phyloP scores from a whole-genome alignment of 2,797 vertebrate genomes.

The Nyctalus aviator region DNA sequence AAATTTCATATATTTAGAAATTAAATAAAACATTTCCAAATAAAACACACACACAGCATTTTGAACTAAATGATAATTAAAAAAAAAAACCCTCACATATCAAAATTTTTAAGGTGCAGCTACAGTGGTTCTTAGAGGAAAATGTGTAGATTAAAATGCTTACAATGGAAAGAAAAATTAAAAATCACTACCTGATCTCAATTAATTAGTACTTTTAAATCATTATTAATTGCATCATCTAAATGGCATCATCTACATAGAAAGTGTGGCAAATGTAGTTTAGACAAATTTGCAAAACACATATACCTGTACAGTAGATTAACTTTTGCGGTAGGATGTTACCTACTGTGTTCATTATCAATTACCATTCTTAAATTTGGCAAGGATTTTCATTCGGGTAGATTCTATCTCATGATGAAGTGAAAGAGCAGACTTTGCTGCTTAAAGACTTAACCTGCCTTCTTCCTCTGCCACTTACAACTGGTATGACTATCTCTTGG shows the following conservation, averaged over 20 bases:
- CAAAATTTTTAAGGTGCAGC: not conserved
- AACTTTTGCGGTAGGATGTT: not conserved
- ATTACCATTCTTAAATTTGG: conserved; percentile 1
- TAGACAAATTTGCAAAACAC: not conserved
- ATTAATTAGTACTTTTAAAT: not conserved
- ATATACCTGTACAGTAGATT: not conserved
- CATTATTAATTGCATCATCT: not conserved
- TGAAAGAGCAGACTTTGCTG: not conserved
- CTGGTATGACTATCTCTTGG: not conserved
- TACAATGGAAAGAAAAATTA: not conserved
- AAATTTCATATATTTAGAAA: conserved; percentile 33
- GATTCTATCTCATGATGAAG: not conserved
- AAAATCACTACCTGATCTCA: not conserved
- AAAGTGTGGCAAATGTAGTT: not conserved
- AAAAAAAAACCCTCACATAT: not conserved
- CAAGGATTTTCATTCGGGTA: not conserved
- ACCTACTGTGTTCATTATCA: not conserved
- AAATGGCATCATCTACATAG: not conserved
- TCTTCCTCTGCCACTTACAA: not conserved
- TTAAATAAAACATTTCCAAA: not conserved
- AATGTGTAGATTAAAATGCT: conserved; percentile 28
- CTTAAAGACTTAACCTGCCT: not conserved
- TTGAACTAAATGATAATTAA: not conserved
- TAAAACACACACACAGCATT: not conserved
- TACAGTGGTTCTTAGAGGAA: not conserved